Base-by-base conservation (phyloP, 2,797 vertebrate genomes). In the Ctenopoma kingsleyae region DNA sequence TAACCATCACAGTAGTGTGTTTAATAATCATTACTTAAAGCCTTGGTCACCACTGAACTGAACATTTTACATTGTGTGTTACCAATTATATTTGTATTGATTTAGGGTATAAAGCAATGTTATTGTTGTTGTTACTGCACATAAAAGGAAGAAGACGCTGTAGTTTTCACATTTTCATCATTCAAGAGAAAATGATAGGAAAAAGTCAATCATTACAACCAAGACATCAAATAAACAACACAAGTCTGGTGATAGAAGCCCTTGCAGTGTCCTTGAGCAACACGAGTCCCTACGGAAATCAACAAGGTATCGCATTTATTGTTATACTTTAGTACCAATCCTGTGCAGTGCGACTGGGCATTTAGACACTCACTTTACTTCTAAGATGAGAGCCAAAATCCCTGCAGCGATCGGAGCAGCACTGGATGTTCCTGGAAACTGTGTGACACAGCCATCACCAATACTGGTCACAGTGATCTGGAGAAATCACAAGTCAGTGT, bases 401-500 rank as follows among this genome's bases (percentile, higher is more conserved):
- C 47, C 23, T 71, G 84, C 82, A 55, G 79, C 89, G 0, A 43
- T 79, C 23, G 91, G 79, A 43, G 87, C 75, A 71, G 87, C 80
- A 44, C 92, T 91, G 85, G 84, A 86, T 61, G 81, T 94, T 74
- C 92, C 90, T 43, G 78, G 82, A 84, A 95, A 95, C 80, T 90
- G 77, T 46, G 74, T 91, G 83, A 91, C 36, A 36, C 90, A 91
- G 65, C 88, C 92, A 72, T 91, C 89, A 55, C 91, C 90, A 63
- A 74, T 86, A 91, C 91, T 95, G 87, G 94, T 95, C 79, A 93
- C 91, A 80, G 92, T 95, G 90, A 96, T 92, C 94, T 96, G 91
- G 82, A 88, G 87, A 91, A 93, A 92, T 85, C 89, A 91, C 41
- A 71, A 48, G 12, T 40, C 38, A 44, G 43, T 17, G 16, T 44